These are phyloP conservation scores for Autographa gamma DNA, from an alignment of 2,888 invertebrate species.

Conservation along the genomic window DNA sequence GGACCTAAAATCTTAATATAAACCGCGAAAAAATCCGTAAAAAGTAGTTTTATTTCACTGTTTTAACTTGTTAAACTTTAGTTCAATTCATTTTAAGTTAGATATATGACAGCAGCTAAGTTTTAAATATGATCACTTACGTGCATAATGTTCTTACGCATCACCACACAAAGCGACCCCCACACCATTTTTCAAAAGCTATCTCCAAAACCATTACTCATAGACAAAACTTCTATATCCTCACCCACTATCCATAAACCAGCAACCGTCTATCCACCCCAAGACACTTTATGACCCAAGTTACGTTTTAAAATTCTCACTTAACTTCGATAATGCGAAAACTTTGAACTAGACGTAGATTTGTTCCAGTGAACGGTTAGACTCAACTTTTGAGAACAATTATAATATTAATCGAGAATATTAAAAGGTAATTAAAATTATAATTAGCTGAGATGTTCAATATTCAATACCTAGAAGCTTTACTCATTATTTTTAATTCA, in stretches of 20 bases:
- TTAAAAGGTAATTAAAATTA: neutral
- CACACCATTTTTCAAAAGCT: neutral
- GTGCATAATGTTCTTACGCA: no score
- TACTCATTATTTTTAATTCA: neutral
- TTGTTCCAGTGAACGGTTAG: conserved; percentile 7
- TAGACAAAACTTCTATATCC: neutral
- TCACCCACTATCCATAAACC: neutral
- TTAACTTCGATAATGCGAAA: conserved; percentile 39
- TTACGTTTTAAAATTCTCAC: conserved; percentile 44
- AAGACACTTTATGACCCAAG: conserved; percentile 26
- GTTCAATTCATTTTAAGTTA: no score
- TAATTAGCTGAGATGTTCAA: neutral
- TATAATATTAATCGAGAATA: conserved; percentile 4
- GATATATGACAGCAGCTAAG: no score
- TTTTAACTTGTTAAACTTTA: no score
- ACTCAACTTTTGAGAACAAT: conserved; percentile 9
- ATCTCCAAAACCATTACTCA: neutral
- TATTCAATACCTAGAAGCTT: neutral
- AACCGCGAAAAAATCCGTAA: no score
- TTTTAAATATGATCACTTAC: no score
- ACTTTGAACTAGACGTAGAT: conserved; percentile 23
- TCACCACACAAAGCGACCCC: neutral
- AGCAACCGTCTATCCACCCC: neutral
- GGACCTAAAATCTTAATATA: no score
- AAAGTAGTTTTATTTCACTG: no score